Conservation (phyloP, 2,888 invertebrate species). For the Autographa pulchrina region DNA sequence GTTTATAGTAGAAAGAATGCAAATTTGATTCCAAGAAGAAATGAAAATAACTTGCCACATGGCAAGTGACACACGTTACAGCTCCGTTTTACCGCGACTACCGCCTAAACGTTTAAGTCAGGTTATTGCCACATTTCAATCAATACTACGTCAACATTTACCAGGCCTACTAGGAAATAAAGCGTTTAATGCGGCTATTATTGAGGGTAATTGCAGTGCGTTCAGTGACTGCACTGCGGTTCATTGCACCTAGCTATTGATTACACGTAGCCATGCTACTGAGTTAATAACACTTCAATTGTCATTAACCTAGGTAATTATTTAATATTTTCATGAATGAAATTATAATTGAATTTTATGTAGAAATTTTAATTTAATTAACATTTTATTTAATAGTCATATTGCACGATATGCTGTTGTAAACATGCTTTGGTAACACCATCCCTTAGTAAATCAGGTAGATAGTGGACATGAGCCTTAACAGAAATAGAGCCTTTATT, state of each 20-base stretch:
- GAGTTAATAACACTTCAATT: conserved; percentile 37
- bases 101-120: background rate
- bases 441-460: no score
- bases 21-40: no score
- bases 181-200: conserved; percentile 36
- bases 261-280: conserved; percentile 46
- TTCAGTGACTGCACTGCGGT: conserved; percentile 59
- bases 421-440: background rate
- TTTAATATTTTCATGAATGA: conserved; percentile 14
- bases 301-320: conserved; percentile 46
- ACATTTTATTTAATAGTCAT: no score
- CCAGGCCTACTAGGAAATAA: conserved; percentile 29
- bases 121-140: conserved; percentile 5
- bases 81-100: background rate
- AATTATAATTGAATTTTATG: background rate
- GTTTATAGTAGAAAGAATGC: no score
- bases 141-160: background rate
- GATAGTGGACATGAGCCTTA: no score
- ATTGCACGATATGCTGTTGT: background rate
- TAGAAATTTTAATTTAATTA: background rate
- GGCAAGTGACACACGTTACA: no score
- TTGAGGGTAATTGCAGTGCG: conserved; percentile 54
- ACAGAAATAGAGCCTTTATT: no score
- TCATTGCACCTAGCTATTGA: conserved; percentile 61
- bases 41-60: no score